These are phyloP conservation scores for Lacanobia oleracea DNA, from an alignment of 2,888 invertebrate genomes.

Conservation along the genomic window DNA sequence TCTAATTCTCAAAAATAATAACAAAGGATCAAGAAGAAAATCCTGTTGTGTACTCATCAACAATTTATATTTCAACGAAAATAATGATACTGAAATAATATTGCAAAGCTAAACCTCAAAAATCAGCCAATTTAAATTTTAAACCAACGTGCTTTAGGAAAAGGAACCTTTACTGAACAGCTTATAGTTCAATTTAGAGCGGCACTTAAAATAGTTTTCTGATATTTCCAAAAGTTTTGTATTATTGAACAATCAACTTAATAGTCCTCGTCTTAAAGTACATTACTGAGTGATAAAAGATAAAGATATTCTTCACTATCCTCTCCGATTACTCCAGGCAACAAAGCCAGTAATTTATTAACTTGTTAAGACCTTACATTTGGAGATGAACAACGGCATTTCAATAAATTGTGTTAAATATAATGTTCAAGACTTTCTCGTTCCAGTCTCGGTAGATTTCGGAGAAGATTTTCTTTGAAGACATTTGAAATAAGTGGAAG, in stretches of 20 bases:
- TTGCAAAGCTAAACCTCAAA: conserved; percentile 19
- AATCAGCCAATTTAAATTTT: conserved; percentile 6
- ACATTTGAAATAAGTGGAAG: conserved; percentile 18
- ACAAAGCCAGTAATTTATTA: conserved; percentile 52
- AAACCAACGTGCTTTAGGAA: background rate
- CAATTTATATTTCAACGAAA: background rate
- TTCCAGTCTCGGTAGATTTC: background rate
- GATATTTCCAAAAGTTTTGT: background rate
- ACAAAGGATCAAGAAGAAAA: background rate
- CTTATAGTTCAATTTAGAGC: background rate
- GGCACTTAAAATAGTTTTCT: background rate
- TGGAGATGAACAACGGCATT: conserved; percentile 20
- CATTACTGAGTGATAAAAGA: conserved; percentile 1
- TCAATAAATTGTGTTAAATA: conserved; percentile 41
- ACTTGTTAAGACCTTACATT: conserved; percentile 50
- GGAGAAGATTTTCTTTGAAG: conserved; percentile 2
- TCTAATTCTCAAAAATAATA: background rate
- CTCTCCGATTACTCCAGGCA: conserved; percentile 32
- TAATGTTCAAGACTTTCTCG: conserved; percentile 9
- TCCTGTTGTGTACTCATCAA: conserved; percentile 26
- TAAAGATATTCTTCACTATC: conserved; percentile 11
- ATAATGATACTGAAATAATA: conserved; percentile 1
- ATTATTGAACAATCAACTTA: conserved; percentile 1
- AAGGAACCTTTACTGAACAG: background rate
- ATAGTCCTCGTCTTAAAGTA: fast-evolving